These are phyloP conservation scores for Mustelus asterias DNA, from an alignment of 2,113 vertebrate genomes.

Conservation along the genomic window DNA sequence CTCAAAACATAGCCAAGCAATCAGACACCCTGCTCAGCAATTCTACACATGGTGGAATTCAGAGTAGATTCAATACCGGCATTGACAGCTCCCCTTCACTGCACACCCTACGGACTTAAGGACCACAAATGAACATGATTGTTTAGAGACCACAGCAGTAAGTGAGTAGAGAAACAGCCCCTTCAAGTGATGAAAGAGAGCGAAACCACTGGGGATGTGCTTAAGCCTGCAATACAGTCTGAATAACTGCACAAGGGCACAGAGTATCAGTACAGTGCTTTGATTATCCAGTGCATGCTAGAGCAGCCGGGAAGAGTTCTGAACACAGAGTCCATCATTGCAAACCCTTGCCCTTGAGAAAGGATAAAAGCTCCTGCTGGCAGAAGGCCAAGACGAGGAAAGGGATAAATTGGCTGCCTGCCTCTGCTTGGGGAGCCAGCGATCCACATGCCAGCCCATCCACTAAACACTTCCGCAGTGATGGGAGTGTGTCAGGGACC, in stretches of 20 bases:
- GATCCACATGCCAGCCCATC: too few species aligned
- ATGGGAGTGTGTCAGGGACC: too few species aligned
- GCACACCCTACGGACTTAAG: not conserved
- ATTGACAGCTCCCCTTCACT: not conserved
- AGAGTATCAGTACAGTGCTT: not conserved
- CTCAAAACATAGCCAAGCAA: not conserved
- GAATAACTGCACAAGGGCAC: not conserved
- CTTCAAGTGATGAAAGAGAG: not conserved
- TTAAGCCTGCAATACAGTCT: too few species aligned
- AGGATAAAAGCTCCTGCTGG: not conserved
- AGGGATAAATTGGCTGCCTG: too few species aligned
- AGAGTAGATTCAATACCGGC: not conserved
- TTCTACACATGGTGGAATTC: too few species aligned
- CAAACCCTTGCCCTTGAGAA: not conserved
- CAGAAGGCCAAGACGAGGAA: not conserved
- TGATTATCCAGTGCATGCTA: not conserved
- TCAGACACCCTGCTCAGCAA: not conserved
- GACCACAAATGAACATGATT: not conserved
- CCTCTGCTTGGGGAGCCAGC: too few species aligned
- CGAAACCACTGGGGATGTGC: not conserved
- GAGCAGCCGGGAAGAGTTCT: not conserved
- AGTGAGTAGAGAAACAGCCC: not conserved
- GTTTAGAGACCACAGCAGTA: not conserved
- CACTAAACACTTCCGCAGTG: too few species aligned
- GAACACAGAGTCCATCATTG: not conserved